Percentiles rank a stretch among this genome's conserved stretches.
These are phyloP conservation scores for Protosalanx chinensis DNA, from an alignment of 2,797 vertebrate genomes.

Conservation along the genomic window DNA sequence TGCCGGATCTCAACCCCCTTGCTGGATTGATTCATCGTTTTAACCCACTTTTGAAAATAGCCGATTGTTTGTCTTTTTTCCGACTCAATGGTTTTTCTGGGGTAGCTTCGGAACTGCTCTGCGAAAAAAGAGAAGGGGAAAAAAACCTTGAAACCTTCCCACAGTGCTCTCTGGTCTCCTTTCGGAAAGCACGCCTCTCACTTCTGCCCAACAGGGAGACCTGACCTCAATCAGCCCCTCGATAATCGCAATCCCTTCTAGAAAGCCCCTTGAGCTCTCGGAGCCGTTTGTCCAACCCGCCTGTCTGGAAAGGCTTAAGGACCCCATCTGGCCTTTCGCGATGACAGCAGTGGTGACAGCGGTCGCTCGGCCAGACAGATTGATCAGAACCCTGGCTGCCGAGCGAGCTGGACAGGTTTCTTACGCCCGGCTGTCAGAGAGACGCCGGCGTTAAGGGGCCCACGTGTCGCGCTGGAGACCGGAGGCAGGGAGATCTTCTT, in stretches of 20 bases:
- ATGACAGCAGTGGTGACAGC: constrained; percentile 56
- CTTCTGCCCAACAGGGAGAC: constrained; percentile 49
- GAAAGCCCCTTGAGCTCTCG: constrained; percentile 39
- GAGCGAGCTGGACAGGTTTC: constrained; percentile 29
- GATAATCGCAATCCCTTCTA: constrained; percentile 65
- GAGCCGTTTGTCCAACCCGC: constrained; percentile 40
- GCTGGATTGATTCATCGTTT: constrained; percentile 67
- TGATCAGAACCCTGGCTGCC: constrained; percentile 43
- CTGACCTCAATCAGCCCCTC: constrained; percentile 72
- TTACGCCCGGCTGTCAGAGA: constrained; percentile 16
- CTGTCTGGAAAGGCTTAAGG: constrained; percentile 60
- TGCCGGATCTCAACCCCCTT: constrained; percentile 49
- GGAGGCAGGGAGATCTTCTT: constrained; percentile 17
- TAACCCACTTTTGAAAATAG: constrained; percentile 64
- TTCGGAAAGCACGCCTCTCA: constrained; percentile 38
- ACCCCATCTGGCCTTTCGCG: constrained; percentile 62
- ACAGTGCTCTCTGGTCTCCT: constrained; percentile 20
- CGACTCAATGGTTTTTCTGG: constrained; percentile 36
- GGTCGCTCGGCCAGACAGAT: constrained; percentile 52
- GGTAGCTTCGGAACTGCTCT: neutral
- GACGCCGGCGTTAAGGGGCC: constrained; percentile 38
- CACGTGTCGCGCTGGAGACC: constrained; percentile 22
- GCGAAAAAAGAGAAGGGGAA: too few relatives aligned
- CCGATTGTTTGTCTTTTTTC: constrained; percentile 67
- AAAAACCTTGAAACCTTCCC: too few relatives aligned